phyloP scores from a whole-genome alignment of 2,113 vertebrate genomes.

The Origma solitaria region DNA sequence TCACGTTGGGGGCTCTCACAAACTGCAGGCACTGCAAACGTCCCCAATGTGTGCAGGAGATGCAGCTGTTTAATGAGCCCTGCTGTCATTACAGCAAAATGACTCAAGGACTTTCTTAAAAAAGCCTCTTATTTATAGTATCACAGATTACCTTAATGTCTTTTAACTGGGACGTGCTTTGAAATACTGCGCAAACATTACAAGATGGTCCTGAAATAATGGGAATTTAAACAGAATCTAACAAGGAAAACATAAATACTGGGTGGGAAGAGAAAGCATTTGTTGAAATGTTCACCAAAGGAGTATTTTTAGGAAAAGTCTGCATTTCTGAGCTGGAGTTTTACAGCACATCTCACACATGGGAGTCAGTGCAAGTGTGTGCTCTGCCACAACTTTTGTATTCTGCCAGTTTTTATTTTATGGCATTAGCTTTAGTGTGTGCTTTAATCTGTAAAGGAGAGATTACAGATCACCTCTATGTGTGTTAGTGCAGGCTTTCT shows the following conservation, averaged over 20 bases:
- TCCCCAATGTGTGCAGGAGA: background rate
- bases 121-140: constrained; percentile 42
- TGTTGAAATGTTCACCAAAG: background rate
- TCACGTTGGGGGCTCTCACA: background rate
- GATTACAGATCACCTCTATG: background rate
- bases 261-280: background rate
- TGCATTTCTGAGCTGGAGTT: background rate
- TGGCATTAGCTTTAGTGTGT: background rate
- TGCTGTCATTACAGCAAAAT: constrained; percentile 43
- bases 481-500: background rate
- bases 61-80: constrained; percentile 56
- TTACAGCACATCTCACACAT: background rate
- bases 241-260: background rate
- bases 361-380: background rate
- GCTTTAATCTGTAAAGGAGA: background rate
- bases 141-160: constrained; percentile 24
- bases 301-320: background rate
- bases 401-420: background rate
- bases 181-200: constrained; percentile 16
- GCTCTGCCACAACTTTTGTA: background rate
- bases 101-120: constrained; percentile 35
- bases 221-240: background rate
- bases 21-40: background rate
- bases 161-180: constrained; percentile 16
- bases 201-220: background rate